Percentiles rank a stretch among this genome's conserved stretches.
Conservation (phyloP, 2,888 invertebrate species). For the Agonopterix alstromeriana region DNA sequence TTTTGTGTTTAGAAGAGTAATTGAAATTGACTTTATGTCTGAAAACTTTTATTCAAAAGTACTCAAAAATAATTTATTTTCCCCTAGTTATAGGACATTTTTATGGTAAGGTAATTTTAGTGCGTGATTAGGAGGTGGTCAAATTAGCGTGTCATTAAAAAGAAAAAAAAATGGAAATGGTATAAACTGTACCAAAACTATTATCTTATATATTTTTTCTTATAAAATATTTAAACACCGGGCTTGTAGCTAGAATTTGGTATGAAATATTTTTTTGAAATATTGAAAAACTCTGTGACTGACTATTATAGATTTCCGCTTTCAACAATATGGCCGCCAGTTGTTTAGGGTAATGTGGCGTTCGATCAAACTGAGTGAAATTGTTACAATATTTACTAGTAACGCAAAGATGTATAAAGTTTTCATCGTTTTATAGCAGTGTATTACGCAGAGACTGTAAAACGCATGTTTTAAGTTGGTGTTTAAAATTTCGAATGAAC, state of each 20-base stretch:
- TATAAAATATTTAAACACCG: too few species aligned
- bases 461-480: slow-evolving; percentile 56
- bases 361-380: slow-evolving; percentile 73
- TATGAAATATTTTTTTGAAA: slow-evolving; percentile 15
- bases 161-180: too few species aligned
- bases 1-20: too few species aligned
- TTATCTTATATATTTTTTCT: too few species aligned
- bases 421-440: slow-evolving; percentile 70
- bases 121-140: too few species aligned
- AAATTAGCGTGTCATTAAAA: too few species aligned
- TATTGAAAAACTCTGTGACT: slow-evolving; percentile 23
- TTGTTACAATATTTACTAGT: slow-evolving; percentile 67
- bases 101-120: too few species aligned
- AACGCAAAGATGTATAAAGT: slow-evolving; percentile 70
- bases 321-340: slow-evolving; percentile 75
- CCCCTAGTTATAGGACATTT: too few species aligned
- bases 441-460: slow-evolving; percentile 59
- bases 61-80: too few species aligned
- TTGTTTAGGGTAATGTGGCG: slow-evolving; percentile 77
- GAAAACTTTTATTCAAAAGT: too few species aligned
- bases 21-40: too few species aligned
- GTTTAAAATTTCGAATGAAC: slow-evolving; percentile 62
- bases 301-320: slow-evolving; percentile 53
- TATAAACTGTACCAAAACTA: too few species aligned
- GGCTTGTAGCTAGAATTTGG: neutral